A percentile compares a stretch with the other conserved stretches of the same genome.
Conservation (phyloP, 2,888 invertebrate genomes). For the Dasysyrphus albostriatus region DNA sequence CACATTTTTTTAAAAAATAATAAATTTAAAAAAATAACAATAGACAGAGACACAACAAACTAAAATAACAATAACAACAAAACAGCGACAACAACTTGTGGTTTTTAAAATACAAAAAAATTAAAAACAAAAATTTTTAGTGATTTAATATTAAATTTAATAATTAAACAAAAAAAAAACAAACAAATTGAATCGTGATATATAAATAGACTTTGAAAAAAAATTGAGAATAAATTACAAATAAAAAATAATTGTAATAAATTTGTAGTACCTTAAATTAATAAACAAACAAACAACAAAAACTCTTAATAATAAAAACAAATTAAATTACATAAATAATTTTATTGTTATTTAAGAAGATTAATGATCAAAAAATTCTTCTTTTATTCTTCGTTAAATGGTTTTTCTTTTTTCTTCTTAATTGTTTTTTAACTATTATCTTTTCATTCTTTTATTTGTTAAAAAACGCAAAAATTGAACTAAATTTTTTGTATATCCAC, state of each 20-base stretch:
- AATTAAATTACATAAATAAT: conserved; percentile 33
- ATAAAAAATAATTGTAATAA: conserved; percentile 58
- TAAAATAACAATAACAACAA: conserved; percentile 37
- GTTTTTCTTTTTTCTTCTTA: conserved; percentile 38
- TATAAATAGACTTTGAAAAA: conserved; percentile 75
- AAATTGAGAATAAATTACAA: conserved; percentile 58
- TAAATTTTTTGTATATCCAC: conserved; percentile 74
- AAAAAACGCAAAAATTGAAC: conserved; percentile 49
- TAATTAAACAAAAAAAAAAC: conserved; percentile 55
- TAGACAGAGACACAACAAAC: conserved; percentile 25
- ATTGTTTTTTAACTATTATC: conserved; percentile 24
- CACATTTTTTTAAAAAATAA: conserved; percentile 56
- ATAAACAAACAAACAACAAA: conserved; percentile 39
- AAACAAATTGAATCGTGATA: conserved; percentile 76
- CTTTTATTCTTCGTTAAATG: conserved; percentile 67
- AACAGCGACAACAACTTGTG: conserved; percentile 81
- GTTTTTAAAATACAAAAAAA: conserved; percentile 80
- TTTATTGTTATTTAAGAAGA: conserved; percentile 67
- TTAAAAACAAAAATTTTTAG: conserved; percentile 63
- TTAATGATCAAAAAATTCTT: conserved; percentile 34
- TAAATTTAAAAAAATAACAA: conserved; percentile 31
- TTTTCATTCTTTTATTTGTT: conserved; percentile 42
- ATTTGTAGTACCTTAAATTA: conserved; percentile 70
- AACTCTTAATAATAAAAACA: conserved; percentile 32
- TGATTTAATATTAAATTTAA: conserved; percentile 67